phyloP scores from a whole-genome alignment of 1,140 invertebrate species.

The Lasaia peninsularis region DNA sequence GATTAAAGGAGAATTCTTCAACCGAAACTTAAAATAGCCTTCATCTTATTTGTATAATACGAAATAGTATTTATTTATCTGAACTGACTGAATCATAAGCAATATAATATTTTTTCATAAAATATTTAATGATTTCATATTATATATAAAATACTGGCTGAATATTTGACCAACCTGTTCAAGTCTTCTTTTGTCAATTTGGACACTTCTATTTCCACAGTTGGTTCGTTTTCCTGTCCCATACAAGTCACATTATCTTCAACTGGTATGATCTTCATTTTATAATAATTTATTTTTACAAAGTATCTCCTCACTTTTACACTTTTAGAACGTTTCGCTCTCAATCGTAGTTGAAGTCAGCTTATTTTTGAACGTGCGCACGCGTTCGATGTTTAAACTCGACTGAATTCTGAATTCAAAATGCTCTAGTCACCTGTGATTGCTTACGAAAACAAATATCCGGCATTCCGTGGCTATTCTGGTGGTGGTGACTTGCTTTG shows the following conservation, averaged over 20 bases:
- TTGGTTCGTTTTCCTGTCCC: conserved; percentile 52
- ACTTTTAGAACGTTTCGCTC: neutral
- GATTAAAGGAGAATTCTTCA: no score
- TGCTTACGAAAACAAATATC: conserved; percentile 49
- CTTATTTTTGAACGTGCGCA: conserved; percentile 24
- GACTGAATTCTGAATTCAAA: conserved; percentile 32
- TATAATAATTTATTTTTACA: neutral
- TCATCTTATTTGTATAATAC: no score
- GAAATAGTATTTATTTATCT: no score
- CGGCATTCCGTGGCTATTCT: conserved; percentile 69
- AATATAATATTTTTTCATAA: no score
- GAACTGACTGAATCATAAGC: no score
- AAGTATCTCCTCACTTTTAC: neutral
- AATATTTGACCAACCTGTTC: conserved; percentile 44
- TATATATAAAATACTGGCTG: no score
- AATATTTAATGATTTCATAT: no score
- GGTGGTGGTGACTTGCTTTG: conserved; percentile 57
- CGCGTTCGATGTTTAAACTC: conserved; percentile 25
- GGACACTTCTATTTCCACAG: conserved; percentile 39
- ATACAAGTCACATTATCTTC: conserved; percentile 58
- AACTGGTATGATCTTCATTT: conserved; percentile 62
- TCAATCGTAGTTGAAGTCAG: neutral
- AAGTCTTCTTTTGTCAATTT: conserved; percentile 63
- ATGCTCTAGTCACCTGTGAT: conserved; percentile 37
- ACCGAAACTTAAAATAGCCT: no score